Conservation (phyloP, 1,140 invertebrate genomes). For the Stegodyphus mimosarum region DNA sequence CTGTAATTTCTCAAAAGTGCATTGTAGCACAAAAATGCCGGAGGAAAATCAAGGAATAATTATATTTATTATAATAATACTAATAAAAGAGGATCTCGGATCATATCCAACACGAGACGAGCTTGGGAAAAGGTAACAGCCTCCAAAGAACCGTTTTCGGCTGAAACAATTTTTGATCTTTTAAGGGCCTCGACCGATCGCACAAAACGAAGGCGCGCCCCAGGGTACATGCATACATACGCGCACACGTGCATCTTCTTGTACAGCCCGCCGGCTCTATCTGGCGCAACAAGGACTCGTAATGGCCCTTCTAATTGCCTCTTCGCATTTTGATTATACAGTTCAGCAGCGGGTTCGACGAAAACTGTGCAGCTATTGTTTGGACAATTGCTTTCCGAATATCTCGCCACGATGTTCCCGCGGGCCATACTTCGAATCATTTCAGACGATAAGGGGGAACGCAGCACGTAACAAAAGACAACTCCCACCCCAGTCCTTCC, state of each 20-base stretch:
- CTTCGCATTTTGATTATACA: slow-evolving; percentile 24
- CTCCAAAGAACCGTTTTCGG: too few relatives aligned
- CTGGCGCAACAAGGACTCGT: slow-evolving; percentile 1
- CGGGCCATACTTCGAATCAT: too few relatives aligned
- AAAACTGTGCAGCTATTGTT: slow-evolving; percentile 33
- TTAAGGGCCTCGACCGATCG: background rate
- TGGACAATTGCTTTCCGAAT: slow-evolving; percentile 13
- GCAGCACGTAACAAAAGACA: too few relatives aligned
- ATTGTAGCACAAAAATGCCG: background rate
- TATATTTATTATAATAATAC: too few relatives aligned
- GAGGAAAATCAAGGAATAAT: too few relatives aligned
- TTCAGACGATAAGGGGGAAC: too few relatives aligned
- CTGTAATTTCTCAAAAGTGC: slow-evolving; percentile 12
- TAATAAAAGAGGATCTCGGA: too few relatives aligned
- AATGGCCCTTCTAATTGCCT: slow-evolving; percentile 38
- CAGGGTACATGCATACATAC: slow-evolving; percentile 3
- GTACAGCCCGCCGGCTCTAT: background rate
- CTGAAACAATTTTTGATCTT: too few relatives aligned
- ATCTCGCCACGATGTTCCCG: background rate
- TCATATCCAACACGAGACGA: too few relatives aligned
- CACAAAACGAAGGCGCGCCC: slow-evolving; percentile 15
- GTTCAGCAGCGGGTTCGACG: slow-evolving; percentile 19
- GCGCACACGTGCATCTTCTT: background rate
- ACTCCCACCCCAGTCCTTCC: too few relatives aligned
- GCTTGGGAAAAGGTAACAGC: too few relatives aligned